Percentiles rank a stretch among this genome's conserved stretches.
Conservation (phyloP, 30 jellyfish, hydroid and myxozoan species). For the Turritopsis rubra region DNA sequence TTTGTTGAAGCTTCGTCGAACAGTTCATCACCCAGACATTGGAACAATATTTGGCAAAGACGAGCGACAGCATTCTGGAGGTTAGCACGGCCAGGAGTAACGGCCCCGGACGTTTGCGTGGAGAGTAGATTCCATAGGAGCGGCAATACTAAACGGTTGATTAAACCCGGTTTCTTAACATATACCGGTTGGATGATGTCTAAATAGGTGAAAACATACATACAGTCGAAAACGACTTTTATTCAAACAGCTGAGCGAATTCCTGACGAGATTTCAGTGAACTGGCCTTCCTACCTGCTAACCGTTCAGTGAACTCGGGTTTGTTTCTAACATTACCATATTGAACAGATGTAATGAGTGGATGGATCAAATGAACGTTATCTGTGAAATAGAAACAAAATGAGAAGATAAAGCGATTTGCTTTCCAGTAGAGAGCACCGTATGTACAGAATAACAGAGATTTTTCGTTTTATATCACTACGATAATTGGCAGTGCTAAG, state of each 20-base stretch:
- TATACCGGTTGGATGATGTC: slow-evolving; percentile 65
- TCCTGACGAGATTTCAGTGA: neutral
- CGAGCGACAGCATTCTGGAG: slow-evolving; percentile 55
- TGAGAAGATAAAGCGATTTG: no score
- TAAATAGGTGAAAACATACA: slow-evolving; percentile 16
- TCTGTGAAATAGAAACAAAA: slow-evolving; percentile 25
- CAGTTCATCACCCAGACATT: slow-evolving; percentile 58
- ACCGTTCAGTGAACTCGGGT: slow-evolving; percentile 81
- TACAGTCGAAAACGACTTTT: neutral
- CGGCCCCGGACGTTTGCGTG: slow-evolving; percentile 60
- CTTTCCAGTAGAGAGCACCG: no score
- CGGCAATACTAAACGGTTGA: slow-evolving; percentile 62
- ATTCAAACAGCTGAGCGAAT: no score
- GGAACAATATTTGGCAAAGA: slow-evolving; percentile 50
- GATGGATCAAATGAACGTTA: slow-evolving; percentile 55
- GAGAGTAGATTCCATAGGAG: slow-evolving; percentile 72
- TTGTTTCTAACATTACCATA: slow-evolving; percentile 74
- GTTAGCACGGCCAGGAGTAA: slow-evolving; percentile 61
- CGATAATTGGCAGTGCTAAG: no score
- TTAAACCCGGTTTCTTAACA: slow-evolving; percentile 59
- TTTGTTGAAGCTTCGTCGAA: slow-evolving; percentile 63
- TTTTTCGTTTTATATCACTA: no score
- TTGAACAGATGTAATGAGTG: slow-evolving; percentile 74
- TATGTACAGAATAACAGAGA: no score
- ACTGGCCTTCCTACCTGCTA: slow-evolving; percentile 92